Evolutionary conservation across 2,797 vertebrate genomes (phyloP).

Genomic region (Zalophus californianus): DNA sequence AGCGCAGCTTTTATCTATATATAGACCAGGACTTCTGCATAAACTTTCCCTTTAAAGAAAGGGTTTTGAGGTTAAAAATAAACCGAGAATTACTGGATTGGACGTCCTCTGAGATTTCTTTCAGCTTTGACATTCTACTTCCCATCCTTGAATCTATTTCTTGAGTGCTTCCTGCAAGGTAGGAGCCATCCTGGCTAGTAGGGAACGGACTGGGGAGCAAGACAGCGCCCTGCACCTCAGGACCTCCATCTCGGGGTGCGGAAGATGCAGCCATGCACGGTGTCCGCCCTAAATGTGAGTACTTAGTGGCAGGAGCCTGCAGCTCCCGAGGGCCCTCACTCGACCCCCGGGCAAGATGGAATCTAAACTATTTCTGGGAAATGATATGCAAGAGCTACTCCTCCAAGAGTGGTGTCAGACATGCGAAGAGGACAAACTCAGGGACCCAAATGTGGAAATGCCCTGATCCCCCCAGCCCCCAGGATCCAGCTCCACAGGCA

Average conservation of each 20-base stretch:
- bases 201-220: not conserved
- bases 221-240: rapidly evolving
- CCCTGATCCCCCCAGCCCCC: not conserved
- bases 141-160: constrained; percentile 57
- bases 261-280: not conserved
- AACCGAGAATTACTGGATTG: constrained; percentile 57
- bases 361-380: not conserved
- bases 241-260: not conserved
- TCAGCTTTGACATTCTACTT: constrained; percentile 61
- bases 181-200: not conserved
- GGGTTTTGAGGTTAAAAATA: constrained; percentile 77
- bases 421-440: rapidly evolving
- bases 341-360: not conserved
- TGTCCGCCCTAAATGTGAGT: not conserved
- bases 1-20: constrained; percentile 51
- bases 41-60: constrained; percentile 62
- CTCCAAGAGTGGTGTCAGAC: not conserved
- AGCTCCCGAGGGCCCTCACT: not conserved
- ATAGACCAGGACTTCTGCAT: constrained; percentile 7
- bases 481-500: not conserved
- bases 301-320: not conserved
- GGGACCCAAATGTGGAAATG: not conserved
- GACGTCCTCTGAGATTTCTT: constrained; percentile 64
- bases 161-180: constrained; percentile 13
- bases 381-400: not conserved